Percentiles rank a stretch among this genome's conserved stretches.
Conservation (phyloP, 2,113 vertebrate genomes). For the Castor canadensis region DNA sequence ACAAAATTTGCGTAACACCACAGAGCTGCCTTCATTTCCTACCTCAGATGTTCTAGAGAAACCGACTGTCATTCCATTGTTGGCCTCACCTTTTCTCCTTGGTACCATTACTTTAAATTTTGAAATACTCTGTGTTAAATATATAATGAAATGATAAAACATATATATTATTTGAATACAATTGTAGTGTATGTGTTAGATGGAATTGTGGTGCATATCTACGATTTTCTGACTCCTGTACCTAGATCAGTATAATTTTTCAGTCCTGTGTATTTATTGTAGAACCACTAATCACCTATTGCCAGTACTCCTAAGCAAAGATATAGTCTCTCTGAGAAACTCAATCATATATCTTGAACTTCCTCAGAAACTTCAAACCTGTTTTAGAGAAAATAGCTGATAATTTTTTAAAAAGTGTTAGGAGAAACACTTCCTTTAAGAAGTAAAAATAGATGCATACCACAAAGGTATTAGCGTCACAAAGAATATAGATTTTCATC, state of each 20-base stretch:
- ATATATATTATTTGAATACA: neutral
- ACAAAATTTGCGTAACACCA: neutral
- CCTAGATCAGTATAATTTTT: neutral
- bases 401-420: neutral
- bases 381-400: neutral
- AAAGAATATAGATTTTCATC: neutral
- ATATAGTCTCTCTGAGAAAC: neutral
- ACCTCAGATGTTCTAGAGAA: neutral
- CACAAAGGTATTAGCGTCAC: neutral
- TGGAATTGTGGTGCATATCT: neutral
- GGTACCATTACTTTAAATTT: neutral
- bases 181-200: neutral
- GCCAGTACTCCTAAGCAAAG: neutral
- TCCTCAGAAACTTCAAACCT: neutral
- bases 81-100: neutral
- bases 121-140: neutral
- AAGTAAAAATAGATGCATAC: neutral
- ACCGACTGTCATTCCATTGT: neutral
- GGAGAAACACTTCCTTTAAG: neutral
- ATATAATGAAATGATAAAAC: neutral
- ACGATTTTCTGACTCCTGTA: neutral
- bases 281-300: neutral
- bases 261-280: neutral
- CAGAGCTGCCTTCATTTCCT: neutral
- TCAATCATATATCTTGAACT: neutral